phyloP scores from a whole-genome alignment of 2,888 invertebrate species.

The Campoletis raptor region DNA sequence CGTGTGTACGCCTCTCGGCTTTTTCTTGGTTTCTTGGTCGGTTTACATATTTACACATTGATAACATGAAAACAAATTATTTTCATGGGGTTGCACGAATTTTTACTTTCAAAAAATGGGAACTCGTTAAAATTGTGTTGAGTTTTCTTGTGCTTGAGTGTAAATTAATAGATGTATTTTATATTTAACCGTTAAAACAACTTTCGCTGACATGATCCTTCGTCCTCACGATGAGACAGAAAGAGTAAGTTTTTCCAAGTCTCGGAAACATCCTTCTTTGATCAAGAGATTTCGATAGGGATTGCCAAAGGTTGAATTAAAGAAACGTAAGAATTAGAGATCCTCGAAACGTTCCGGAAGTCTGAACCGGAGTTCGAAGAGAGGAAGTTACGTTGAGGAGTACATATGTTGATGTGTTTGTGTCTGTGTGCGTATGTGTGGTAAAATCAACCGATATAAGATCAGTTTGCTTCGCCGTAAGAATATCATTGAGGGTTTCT shows the following conservation, averaged over 20 bases:
- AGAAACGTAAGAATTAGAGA: conserved; percentile 29
- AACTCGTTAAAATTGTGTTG: not conserved
- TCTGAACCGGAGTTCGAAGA: conserved; percentile 41
- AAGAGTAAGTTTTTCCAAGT: not conserved
- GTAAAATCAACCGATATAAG: conserved; percentile 53
- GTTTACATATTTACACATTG: too few species aligned
- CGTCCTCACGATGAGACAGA: not conserved
- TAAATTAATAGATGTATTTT: too few species aligned
- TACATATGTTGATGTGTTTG: not conserved
- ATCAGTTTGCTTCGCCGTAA: conserved; percentile 65
- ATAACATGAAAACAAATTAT: not conserved
- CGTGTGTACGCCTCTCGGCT: too few species aligned
- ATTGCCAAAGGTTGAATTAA: not conserved
- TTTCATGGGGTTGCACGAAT: too few species aligned
- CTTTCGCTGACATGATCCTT: not conserved
- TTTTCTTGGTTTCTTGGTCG: too few species aligned
- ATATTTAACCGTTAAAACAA: too few species aligned
- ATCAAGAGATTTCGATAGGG: not conserved
- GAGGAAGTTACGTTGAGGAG: conserved; percentile 8
- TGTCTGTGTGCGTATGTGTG: conserved; percentile 2
- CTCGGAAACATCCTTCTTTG: not conserved
- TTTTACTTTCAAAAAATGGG: not conserved
- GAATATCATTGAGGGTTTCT: conserved; percentile 65
- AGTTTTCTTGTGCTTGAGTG: too few species aligned
- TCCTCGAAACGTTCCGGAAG: conserved; percentile 44